Evolutionary conservation across 2,113 vertebrate genomes (phyloP).

Genomic region (Cynopterus brachyotis): DNA sequence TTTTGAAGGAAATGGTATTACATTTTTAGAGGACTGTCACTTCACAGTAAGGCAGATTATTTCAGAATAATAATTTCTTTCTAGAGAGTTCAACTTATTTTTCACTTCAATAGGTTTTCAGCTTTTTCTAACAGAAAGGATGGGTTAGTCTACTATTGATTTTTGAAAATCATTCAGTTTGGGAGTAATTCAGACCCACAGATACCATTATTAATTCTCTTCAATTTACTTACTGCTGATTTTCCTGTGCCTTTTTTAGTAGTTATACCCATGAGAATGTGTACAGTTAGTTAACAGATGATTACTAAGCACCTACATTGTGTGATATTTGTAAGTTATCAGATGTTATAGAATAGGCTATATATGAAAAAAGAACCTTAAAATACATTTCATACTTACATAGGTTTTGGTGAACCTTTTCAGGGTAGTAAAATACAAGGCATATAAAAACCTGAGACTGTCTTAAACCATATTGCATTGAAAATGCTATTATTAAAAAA

Average conservation of each 20-base stretch:
- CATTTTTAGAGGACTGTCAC: conserved; percentile 60
- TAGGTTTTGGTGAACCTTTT: conserved; percentile 20
- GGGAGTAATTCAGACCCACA: background rate
- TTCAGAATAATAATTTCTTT: conserved; percentile 50
- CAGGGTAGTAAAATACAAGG: background rate
- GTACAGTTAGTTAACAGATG: conserved; percentile 17
- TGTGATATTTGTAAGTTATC: conserved; percentile 5
- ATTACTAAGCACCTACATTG: background rate
- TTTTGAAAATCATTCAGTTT: conserved; percentile 40
- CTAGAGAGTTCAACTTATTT: conserved; percentile 38
- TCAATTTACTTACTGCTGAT: conserved; percentile 23
- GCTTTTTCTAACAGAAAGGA: conserved; percentile 47
- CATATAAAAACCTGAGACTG: background rate
- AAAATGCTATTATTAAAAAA: conserved; percentile 35
- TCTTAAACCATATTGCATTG: conserved; percentile 24
- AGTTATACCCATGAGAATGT: background rate
- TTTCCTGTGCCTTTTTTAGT: background rate
- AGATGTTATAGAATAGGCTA: background rate
- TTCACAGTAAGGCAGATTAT: conserved; percentile 44
- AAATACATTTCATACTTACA: conserved; percentile 18
- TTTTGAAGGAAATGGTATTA: conserved; percentile 38
- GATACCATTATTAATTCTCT: conserved; percentile 26
- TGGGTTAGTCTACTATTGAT: background rate
- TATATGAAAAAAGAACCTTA: background rate
- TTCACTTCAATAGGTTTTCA: conserved; percentile 52